These are phyloP conservation scores for Melanotaenia parkinsoni DNA, from an alignment of 2,797 vertebrate species.

Conservation along the genomic window DNA sequence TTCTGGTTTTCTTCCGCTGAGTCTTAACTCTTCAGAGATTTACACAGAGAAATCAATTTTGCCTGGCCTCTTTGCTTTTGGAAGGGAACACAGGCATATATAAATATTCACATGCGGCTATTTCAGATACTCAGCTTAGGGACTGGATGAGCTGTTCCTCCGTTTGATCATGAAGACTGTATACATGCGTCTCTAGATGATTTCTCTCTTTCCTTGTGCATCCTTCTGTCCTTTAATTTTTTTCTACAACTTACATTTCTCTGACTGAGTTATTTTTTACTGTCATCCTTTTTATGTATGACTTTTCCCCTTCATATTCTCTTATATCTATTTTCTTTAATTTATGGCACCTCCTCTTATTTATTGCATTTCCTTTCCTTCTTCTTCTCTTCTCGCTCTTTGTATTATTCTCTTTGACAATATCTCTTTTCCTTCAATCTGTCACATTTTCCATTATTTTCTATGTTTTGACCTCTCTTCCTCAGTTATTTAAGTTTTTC, in stretches of 20 bases:
- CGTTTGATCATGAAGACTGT: constrained; percentile 73
- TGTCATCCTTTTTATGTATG: not conserved
- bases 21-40: constrained; percentile 69
- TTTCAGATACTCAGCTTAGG: constrained; percentile 77
- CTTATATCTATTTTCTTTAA: constrained; percentile 3
- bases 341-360: constrained; percentile 7
- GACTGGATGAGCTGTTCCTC: constrained; percentile 74
- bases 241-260: constrained; percentile 11
- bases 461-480: not conserved
- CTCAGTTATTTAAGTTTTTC: not conserved
- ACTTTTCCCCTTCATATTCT: constrained; percentile 1
- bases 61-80: constrained; percentile 75
- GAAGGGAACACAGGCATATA: constrained; percentile 74
- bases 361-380: constrained; percentile 8
- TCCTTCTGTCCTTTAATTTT: constrained; percentile 34
- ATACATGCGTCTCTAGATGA: constrained; percentile 66
- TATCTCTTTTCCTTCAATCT: not conserved
- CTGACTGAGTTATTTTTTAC: not conserved
- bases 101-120: constrained; percentile 80
- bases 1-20: constrained; percentile 52
- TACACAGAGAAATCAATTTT: constrained; percentile 77
- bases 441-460: constrained; percentile 5
- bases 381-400: not conserved
- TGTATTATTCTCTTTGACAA: constrained; percentile 17
- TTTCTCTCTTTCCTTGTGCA: constrained; percentile 34